These are phyloP conservation scores for Steinernema hermaphroditum DNA, from an alignment of 2,888 invertebrate species.

Conservation along the genomic window DNA sequence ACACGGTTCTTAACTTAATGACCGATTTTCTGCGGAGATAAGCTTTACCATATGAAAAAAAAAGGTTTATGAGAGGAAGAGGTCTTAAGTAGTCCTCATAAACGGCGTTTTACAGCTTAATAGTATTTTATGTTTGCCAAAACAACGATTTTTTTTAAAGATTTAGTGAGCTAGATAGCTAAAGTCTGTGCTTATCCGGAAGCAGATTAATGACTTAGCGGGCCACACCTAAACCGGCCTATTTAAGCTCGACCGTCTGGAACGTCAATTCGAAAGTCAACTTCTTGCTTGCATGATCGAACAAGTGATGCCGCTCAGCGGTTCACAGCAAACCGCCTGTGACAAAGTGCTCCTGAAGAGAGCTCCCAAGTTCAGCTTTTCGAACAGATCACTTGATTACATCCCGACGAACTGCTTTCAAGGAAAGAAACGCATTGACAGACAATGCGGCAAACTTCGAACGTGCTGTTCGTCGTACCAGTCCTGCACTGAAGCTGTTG, in stretches of 20 bases:
- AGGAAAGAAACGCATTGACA: conserved; percentile 48
- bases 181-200: too few relatives aligned
- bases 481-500: background rate
- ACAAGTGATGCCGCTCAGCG: conserved; percentile 17
- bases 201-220: too few relatives aligned
- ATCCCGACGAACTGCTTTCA: conserved; percentile 56
- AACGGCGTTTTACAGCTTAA: too few relatives aligned
- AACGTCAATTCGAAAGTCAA: conserved; percentile 26
- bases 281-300: conserved; percentile 28
- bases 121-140: too few relatives aligned
- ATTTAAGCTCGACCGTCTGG: conserved; percentile 3
- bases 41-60: too few relatives aligned
- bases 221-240: too few relatives aligned
- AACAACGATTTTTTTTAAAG: too few relatives aligned
- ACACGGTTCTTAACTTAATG: too few relatives aligned
- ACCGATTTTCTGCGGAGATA: too few relatives aligned
- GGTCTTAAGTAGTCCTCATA: too few relatives aligned
- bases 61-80: too few relatives aligned
- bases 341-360: background rate
- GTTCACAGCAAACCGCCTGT: conserved; percentile 6
- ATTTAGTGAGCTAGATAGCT: too few relatives aligned
- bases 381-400: conserved; percentile 43
- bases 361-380: conserved; percentile 31
- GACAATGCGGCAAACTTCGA: conserved; percentile 48
- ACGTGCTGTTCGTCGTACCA: conserved; percentile 47